Percentiles rank a stretch among this genome's conserved stretches.
Evolutionary conservation across 2,797 vertebrate species (phyloP).

Genomic region (Sciurus vulgaris): DNA sequence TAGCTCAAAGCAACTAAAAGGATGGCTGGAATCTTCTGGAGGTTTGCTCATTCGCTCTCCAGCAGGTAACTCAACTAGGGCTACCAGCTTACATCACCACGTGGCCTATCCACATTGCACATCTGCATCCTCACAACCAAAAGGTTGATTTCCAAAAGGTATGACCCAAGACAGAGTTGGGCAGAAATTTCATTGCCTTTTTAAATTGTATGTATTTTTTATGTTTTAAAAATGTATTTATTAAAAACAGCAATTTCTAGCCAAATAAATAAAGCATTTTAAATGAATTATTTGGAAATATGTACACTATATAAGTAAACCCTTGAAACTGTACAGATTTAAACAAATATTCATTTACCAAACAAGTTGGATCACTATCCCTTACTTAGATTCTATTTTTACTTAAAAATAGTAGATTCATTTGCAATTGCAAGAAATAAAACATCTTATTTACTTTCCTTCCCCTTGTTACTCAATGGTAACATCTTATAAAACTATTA

Average conservation of each 20-base stretch:
- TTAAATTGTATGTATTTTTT: constrained; percentile 75
- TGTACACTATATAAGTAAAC: constrained; percentile 89
- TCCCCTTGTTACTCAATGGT: neutral
- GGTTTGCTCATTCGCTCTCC: neutral
- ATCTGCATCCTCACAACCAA: too few relatives aligned
- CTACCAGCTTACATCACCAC: too few relatives aligned
- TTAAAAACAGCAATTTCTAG: constrained; percentile 89
- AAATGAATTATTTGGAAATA: constrained; percentile 89
- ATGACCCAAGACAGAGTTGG: neutral
- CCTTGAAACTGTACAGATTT: constrained; percentile 90
- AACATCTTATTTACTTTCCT: neutral
- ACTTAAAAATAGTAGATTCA: neutral
- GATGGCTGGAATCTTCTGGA: neutral
- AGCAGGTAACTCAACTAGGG: neutral
- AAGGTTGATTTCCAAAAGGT: neutral
- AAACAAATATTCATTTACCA: constrained; percentile 87
- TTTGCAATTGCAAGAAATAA: neutral
- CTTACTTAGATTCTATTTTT: constrained; percentile 53
- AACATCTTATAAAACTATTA: neutral
- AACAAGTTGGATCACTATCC: constrained; percentile 81
- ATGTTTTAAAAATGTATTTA: constrained; percentile 86
- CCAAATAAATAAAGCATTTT: constrained; percentile 90
- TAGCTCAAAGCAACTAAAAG: neutral
- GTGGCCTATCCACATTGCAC: neutral
- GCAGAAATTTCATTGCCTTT: neutral